Base-by-base conservation (phyloP, 2,113 vertebrate genomes). In the Tiliqua scincoides region DNA sequence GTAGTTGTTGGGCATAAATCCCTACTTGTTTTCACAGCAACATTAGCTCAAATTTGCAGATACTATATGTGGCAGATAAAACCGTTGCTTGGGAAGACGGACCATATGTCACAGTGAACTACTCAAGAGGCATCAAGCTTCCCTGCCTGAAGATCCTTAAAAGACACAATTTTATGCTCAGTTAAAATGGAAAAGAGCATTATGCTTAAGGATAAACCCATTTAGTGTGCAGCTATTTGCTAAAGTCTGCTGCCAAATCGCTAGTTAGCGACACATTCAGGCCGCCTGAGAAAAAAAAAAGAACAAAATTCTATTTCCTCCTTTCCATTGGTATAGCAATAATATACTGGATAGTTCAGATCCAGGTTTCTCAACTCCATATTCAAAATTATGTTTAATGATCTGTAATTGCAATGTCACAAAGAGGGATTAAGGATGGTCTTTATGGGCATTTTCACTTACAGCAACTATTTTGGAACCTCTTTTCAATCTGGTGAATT, bases 151-250 rank as follows among this genome's bases (percentile, higher is more conserved):
- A 77, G 75, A 95, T 95, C 89, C 89, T 96, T 94, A 92, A 92
- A 93, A 95, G 93, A 95, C 94, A 94, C 21, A 89, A 94, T 96
- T 95, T 96, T 96, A 95, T 95, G 93, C 92, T 96, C 94, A 94
- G 93, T 96, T 96, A 96, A 95, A 93, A 96, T 92, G 92, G 91
- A 96, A 96, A 95, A 97, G 91, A 94, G 89, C 92, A 94, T 95
- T 94, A 92, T 91, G 87, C 92, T 96, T 95, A 93, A 95, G 94
- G 93, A 95, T 91, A 95, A 96, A 88, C 75, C 89, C 72, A 85
- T 92, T 95, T 95, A 90, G 88, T 87, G 63, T 91, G 89, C 88
- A 92, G 87, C 54, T 1, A 90, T 95, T 93, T 57, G 54, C 90
- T 93, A 89, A 95, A 95, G 89, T 94, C 93, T 94, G 92, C 93